Conservation (phyloP, 2,113 vertebrate genomes). For the Neoarius graeffei region DNA sequence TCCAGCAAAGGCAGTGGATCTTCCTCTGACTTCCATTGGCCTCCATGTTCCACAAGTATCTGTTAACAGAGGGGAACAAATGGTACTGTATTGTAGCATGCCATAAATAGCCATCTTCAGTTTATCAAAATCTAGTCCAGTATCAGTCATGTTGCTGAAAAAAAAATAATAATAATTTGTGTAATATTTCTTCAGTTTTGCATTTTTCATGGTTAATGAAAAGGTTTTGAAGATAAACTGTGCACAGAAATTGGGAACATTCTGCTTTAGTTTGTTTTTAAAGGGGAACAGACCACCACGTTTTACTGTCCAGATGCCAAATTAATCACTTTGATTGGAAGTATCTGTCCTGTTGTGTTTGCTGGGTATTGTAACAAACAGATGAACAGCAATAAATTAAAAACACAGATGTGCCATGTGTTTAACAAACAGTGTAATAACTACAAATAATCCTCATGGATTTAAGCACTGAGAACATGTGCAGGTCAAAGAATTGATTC, state of each 20-base stretch:
- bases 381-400: not conserved
- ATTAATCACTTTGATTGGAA: not conserved
- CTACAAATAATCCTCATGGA: not conserved
- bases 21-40: slow-evolving; percentile 94
- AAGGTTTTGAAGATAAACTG: not conserved
- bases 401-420: not conserved
- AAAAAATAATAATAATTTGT: not conserved
- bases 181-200: not conserved
- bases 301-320: not conserved
- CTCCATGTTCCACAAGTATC: slow-evolving; percentile 94
- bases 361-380: not conserved
- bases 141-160: not conserved
- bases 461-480: not conserved
- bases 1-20: slow-evolving; percentile 92
- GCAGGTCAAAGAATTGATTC: not conserved
- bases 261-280: not conserved
- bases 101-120: not conserved
- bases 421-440: not conserved
- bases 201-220: not conserved
- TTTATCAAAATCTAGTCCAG: not conserved
- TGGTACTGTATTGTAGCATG: slow-evolving; percentile 6
- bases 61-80: slow-evolving; percentile 60
- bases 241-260: not conserved
- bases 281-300: not conserved
- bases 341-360: not conserved